These are phyloP conservation scores for Lutjanus campechanus DNA, from an alignment of 2,797 vertebrate genomes.

Conservation along the genomic window DNA sequence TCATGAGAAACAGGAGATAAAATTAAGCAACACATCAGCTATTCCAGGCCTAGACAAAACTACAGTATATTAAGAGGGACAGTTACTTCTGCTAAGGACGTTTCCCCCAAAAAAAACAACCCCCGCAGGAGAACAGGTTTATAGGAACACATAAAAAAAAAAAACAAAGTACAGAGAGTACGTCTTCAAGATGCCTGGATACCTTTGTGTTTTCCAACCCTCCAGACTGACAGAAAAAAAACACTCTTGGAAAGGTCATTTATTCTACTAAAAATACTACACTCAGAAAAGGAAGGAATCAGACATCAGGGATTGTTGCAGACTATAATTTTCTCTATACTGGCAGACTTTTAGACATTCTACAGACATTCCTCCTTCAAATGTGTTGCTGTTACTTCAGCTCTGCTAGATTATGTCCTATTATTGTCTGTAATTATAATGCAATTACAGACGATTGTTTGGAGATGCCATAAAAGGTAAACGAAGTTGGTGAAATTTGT, in stretches of 20 bases:
- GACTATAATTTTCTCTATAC: constrained; percentile 20
- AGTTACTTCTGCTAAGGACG: constrained; percentile 40
- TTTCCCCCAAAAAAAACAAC: constrained; percentile 53
- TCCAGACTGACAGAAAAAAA: constrained; percentile 31
- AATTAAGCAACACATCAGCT: constrained; percentile 39
- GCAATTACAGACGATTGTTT: constrained; percentile 49
- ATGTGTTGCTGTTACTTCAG: constrained; percentile 26
- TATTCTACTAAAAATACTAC: constrained; percentile 57
- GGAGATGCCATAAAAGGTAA: constrained; percentile 53
- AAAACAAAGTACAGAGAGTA: constrained; percentile 46
- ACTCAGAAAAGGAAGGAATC: constrained; percentile 34
- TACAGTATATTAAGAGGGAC: constrained; percentile 52
- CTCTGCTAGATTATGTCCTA: constrained; percentile 5
- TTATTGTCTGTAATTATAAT: constrained; percentile 51
- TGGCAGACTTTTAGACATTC: constrained; percentile 22
- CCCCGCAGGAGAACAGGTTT: constrained; percentile 46
- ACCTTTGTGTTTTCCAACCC: constrained; percentile 61
- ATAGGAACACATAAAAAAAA: constrained; percentile 68
- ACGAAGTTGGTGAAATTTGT: constrained; percentile 30
- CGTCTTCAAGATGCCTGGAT: constrained; percentile 62
- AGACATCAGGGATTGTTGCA: constrained; percentile 32
- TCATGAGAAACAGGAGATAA: constrained; percentile 50
- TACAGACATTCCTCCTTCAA: constrained; percentile 35
- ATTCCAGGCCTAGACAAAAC: constrained; percentile 57
- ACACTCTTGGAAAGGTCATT: constrained; percentile 56